Base-by-base conservation (phyloP, 2,888 invertebrate species). In the Scaptodrosophila latifasciaeformis region DNA sequence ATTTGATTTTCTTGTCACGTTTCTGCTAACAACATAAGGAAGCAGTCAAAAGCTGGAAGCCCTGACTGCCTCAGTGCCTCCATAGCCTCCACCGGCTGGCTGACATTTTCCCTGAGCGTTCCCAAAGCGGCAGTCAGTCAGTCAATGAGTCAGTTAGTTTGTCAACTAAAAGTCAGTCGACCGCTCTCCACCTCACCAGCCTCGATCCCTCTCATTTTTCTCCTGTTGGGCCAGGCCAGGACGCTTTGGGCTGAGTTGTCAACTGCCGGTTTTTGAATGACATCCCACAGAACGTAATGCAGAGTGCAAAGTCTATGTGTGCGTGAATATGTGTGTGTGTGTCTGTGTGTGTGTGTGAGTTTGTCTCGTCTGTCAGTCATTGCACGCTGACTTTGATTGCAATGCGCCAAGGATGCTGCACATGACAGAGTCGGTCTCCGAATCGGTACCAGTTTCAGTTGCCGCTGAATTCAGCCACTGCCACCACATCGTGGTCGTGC, bases 1-100 rank as follows among this genome's bases (percentile, higher is more conserved):
- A 81, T 78, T 79, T 79, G 78, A 79, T 76, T 79, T 79, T 82
- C 78, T 78, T 82, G 81, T 79, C 78, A 79, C 78, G 82, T 79
- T 70, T 60, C 63, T 65, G 75, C 80, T 81, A 81, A 81, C 82
- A 80, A 80, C 81, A 77, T 80, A 80, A 37, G 37, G 37, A 37
- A 37, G 37, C 37, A 37, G 37, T 37, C 37, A 37, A 37, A 37
- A 37, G 37, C 37, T 13, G 17, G 37, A 4, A 10, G 37, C n/a
- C n/a, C n/a, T n/a, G n/a, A n/a, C n/a, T n/a, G n/a, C n/a, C n/a
- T n/a, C n/a, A n/a, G n/a, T n/a, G n/a, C n/a, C n/a, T n/a, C n/a
- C n/a, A n/a, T n/a, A n/a, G n/a, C n/a, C n/a, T 37, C 17, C 10
- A 13, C 10, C 17, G 37, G 18, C 6, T 10, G 37, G 37, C 15